A percentile compares a stretch with the other conserved stretches of the same genome.
Evolutionary conservation across 1,140 invertebrate genomes (phyloP).

Genomic region (Orchesella cincta): DNA sequence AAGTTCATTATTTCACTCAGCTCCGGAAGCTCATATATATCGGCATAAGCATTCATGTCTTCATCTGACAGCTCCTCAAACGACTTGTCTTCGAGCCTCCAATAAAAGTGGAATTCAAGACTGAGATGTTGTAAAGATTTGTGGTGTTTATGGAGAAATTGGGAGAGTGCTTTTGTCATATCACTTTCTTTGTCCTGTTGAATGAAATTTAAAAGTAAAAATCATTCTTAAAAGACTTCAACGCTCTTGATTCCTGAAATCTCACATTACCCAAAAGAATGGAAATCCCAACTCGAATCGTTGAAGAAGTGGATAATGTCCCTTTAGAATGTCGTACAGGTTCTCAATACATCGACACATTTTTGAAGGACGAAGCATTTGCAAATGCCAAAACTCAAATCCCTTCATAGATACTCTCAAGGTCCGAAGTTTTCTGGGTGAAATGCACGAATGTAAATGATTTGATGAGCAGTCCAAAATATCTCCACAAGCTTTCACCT

Average conservation of each 20-base stretch:
- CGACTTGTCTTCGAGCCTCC: slow-evolving; percentile 1
- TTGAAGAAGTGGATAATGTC: not conserved
- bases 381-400: slow-evolving; percentile 18
- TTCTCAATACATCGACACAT: not conserved
- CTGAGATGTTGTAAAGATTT: not conserved
- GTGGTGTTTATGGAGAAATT: slow-evolving; percentile 1
- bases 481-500: not conserved
- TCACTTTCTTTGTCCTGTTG: slow-evolving; percentile 21
- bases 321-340: slow-evolving; percentile 11
- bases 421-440: slow-evolving; percentile 1
- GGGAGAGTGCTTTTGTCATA: not conserved
- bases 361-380: slow-evolving; percentile 13
- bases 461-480: not conserved
- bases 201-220: too few relatives aligned
- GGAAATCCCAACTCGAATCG: slow-evolving; percentile 3
- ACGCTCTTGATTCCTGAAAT: too few relatives aligned
- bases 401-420: slow-evolving; percentile 11
- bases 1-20: slow-evolving; percentile 1
- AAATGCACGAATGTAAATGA: not conserved
- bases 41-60: slow-evolving; percentile 21
- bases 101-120: slow-evolving; percentile 16
- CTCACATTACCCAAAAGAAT: slow-evolving; percentile 15
- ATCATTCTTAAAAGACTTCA: too few relatives aligned
- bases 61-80: slow-evolving; percentile 14
- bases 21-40: slow-evolving; percentile 8